These are phyloP conservation scores for Heliconius ethilla DNA, from an alignment of 2,888 invertebrate genomes.

Conservation along the genomic window DNA sequence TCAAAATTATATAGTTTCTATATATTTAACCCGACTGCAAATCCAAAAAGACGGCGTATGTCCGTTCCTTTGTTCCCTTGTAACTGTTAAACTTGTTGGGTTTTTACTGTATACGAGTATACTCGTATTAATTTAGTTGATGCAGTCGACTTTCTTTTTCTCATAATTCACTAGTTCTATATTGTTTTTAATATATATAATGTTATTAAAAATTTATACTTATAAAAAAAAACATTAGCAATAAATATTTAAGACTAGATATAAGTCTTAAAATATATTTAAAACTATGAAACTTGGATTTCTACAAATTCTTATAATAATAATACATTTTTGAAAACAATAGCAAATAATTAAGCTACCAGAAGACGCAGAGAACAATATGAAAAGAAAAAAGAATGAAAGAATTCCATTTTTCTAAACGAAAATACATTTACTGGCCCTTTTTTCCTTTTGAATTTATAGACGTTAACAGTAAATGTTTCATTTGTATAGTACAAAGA, in stretches of 20 bases:
- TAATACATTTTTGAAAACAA: conserved; percentile 17
- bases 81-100: too few relatives aligned
- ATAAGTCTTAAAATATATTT: neutral
- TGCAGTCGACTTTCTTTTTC: too few relatives aligned
- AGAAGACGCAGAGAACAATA: conserved; percentile 10
- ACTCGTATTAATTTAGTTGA: too few relatives aligned
- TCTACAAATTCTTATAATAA: neutral
- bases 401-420: conserved; percentile 21
- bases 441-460: conserved; percentile 20
- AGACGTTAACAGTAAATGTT: conserved; percentile 8
- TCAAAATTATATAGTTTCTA: neutral
- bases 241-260: too few relatives aligned
- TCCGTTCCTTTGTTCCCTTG: too few relatives aligned
- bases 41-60: too few relatives aligned
- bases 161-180: too few relatives aligned
- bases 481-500: conserved; percentile 7
- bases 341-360: conserved; percentile 17
- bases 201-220: neutral
- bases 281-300: neutral
- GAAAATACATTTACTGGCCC: conserved; percentile 18
- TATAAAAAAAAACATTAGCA: neutral
- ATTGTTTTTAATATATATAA: neutral
- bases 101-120: too few relatives aligned
- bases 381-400: conserved; percentile 1
- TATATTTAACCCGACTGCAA: neutral